phyloP scores from a whole-genome alignment of 2,797 vertebrate genomes.

The Selene dorsalis region DNA sequence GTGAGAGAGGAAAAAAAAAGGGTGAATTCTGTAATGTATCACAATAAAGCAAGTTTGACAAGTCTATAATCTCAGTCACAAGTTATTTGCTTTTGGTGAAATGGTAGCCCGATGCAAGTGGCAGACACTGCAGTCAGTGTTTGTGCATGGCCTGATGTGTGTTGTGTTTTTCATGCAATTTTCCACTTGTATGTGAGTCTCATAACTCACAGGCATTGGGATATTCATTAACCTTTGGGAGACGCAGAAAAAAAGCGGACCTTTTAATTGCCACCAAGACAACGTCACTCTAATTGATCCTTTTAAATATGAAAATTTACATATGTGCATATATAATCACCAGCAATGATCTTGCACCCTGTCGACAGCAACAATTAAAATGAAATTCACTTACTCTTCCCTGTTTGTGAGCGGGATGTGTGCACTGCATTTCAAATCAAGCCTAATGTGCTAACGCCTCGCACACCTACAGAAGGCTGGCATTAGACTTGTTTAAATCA shows the following conservation, averaged over 20 bases:
- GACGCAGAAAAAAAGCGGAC: conserved; percentile 83
- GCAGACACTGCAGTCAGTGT: conserved; percentile 68
- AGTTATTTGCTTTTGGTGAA: conserved; percentile 79
- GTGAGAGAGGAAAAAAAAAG: conserved; percentile 17
- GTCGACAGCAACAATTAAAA: conserved; percentile 84
- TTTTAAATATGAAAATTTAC: conserved; percentile 87
- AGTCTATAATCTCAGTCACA: conserved; percentile 78
- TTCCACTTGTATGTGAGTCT: conserved; percentile 71
- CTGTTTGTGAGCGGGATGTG: conserved; percentile 69
- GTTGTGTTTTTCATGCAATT: conserved; percentile 77
- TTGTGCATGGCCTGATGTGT: conserved; percentile 64
- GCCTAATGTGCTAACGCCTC: conserved; percentile 75
- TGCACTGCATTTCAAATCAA: conserved; percentile 82
- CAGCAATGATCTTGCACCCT: conserved; percentile 82
- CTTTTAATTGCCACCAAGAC: conserved; percentile 84
- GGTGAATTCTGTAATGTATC: conserved; percentile 73
- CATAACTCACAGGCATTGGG: conserved; percentile 71
- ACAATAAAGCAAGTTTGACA: conserved; percentile 82
- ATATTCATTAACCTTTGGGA: conserved; percentile 87
- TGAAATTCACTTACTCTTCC: conserved; percentile 81
- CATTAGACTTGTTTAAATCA: conserved; percentile 86
- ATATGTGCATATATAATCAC: conserved; percentile 86
- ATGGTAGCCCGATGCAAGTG: conserved; percentile 58
- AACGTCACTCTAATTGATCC: conserved; percentile 85
- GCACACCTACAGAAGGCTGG: conserved; percentile 81